Evolutionary conservation across 2,888 invertebrate species (phyloP), one percentile per base, ranked within the genome.

Genomic region (Augiades crinisus): DNA sequence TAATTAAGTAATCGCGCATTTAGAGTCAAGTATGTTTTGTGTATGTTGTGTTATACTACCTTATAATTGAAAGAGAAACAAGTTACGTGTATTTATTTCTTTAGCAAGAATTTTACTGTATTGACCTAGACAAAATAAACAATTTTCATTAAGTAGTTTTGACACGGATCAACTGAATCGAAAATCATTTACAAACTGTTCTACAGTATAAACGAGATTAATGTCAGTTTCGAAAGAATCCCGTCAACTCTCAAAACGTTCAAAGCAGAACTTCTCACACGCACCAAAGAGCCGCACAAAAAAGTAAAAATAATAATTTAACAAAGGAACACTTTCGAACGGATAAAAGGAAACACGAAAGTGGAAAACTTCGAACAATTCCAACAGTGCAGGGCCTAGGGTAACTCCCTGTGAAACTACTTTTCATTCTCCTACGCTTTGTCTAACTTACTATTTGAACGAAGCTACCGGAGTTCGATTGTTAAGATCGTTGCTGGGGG

Each of bases 331-430:
- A 81, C 78, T 81, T 78, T 78, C 71, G 58, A 72, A 76, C 70
- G 79, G 74, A 85, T 83, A 85, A 86, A 85, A 80, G 79, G 81
- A 77, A 85, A 78, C 78, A 78, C 55, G 78, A 80, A 82, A 85
- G 79, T 82, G 78, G 83, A 65, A 84, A 87, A 88, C 73, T 87
- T 86, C 74, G 70, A 73, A 83, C 84, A 74, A 79, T 81, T 75
- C 75, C 68, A 81, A 76, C 71, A 69, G 71, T 69, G 70, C 68
- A 66, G 75, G 78, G 78, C 78, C 78, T 65, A 78, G 77, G 79
- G 79, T 78, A 73, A 62, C 75, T 70, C 75, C 73, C 72, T 72
- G 72, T 59, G 67, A 67, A 80, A 82, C 82, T 83, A 81, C 81
- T 79, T 76, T 70, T 78, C 79, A 80, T 81, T 74, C 79, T 72